A percentile compares a stretch with the other conserved stretches of the same genome.
Evolutionary conservation across 1,140 invertebrate genomes (phyloP).

Genomic region (Drosophila sturtevanti): DNA sequence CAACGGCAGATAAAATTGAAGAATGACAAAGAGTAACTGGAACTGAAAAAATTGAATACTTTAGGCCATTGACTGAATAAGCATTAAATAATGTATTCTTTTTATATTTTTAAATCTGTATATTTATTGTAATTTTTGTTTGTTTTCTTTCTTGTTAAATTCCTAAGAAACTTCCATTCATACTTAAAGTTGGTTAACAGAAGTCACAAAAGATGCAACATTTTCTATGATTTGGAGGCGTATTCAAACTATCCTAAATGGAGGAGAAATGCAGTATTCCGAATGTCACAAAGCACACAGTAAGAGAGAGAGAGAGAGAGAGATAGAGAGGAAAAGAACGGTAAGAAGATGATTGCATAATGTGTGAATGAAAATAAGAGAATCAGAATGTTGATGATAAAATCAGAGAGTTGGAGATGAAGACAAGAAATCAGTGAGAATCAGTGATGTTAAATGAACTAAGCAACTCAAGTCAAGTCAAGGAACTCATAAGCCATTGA

Average conservation of each 20-base stretch:
- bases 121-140: neutral
- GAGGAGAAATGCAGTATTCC: conserved; percentile 19
- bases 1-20: neutral
- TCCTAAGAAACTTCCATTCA: conserved; percentile 14
- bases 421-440: conserved; percentile 28
- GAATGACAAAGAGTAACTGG: neutral
- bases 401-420: neutral
- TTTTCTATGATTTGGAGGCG: conserved; percentile 48
- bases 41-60: neutral
- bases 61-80: neutral
- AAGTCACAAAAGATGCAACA: conserved; percentile 46
- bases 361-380: conserved; percentile 22
- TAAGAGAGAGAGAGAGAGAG: conserved; percentile 12
- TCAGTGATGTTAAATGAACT: conserved; percentile 71
- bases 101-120: neutral
- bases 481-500: conserved; percentile 65
- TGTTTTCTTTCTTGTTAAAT: neutral
- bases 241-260: conserved; percentile 7
- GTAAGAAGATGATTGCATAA: conserved; percentile 52
- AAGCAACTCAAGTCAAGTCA: conserved; percentile 55
- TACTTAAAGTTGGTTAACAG: conserved; percentile 29
- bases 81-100: neutral
- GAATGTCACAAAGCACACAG: conserved; percentile 8
- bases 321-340: no score
- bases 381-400: conserved; percentile 21